Percentiles rank a stretch among this genome's conserved stretches.
These are phyloP conservation scores for Montipora sp. DNA, from an alignment of 64 coral and sea anemone genomes.

Conservation along the genomic window DNA sequence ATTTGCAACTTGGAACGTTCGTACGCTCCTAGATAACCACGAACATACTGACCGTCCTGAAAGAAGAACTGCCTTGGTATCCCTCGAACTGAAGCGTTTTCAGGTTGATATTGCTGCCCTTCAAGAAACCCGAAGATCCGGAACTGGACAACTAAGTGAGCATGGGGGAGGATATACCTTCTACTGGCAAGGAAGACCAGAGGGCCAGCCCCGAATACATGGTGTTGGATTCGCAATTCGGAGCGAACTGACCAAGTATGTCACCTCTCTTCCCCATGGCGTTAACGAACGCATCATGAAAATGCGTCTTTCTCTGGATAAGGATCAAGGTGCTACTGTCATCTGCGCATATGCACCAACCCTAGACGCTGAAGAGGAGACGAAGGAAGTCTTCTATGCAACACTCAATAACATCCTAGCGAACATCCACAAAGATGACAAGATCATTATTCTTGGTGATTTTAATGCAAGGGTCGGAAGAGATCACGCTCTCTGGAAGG, in stretches of 20 bases:
- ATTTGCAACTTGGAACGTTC: not conserved
- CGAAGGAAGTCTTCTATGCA: not conserved
- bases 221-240: no score
- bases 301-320: not conserved
- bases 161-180: not conserved
- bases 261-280: not conserved
- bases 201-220: no score
- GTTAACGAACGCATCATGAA: not conserved
- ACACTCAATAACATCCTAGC: not conserved
- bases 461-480: slow-evolving; percentile 4
- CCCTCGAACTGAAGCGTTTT: not conserved
- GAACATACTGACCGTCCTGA: not conserved
- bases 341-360: slow-evolving; percentile 17
- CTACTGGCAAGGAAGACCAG: not conserved
- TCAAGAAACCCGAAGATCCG: not conserved
- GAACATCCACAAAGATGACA: not conserved
- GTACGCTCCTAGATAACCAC: not conserved
- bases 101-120: not conserved
- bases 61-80: not conserved
- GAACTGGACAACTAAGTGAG: not conserved
- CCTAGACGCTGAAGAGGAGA: not conserved
- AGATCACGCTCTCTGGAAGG: not conserved
- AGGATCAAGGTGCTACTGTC: not conserved
- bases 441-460: not conserved
- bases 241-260: no score